Conservation (phyloP, 2,797 vertebrate genomes). For the Echeneis naucrates region DNA sequence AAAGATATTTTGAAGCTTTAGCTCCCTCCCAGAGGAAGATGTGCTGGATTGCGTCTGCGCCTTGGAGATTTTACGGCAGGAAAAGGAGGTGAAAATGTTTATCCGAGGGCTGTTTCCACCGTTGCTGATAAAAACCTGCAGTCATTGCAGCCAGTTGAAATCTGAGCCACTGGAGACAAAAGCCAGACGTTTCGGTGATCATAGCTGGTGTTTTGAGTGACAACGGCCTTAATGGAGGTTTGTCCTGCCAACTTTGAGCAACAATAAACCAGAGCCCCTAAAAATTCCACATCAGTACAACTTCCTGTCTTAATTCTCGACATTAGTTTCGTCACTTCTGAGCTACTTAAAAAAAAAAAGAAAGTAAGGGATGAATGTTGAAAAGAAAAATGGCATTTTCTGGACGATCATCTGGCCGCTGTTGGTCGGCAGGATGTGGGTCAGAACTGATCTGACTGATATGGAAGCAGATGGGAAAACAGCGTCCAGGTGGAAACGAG, state of each 20-base stretch:
- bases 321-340: not conserved
- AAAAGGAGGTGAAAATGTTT: no score
- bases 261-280: not conserved
- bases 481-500: conserved; percentile 64
- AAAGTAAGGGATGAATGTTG: not conserved
- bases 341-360: conserved; percentile 29
- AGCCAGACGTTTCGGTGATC: no score
- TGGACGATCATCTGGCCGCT: conserved; percentile 20
- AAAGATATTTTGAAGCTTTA: no score
- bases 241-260: not conserved
- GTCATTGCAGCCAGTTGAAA: no score
- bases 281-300: not conserved
- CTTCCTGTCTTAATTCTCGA: not conserved
- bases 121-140: no score
- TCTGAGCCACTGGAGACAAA: no score
- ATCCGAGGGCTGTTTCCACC: no score
- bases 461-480: conserved; percentile 69
- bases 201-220: no score
- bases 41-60: no score
- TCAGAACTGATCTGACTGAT: conserved; percentile 67
- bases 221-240: no score
- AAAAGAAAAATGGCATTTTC: conserved; percentile 32
- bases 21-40: no score
- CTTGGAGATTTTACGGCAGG: no score
- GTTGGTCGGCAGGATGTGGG: conserved; percentile 51